Evolutionary conservation across 2,113 vertebrate species (phyloP).

Genomic region (Phainopepla nitens): DNA sequence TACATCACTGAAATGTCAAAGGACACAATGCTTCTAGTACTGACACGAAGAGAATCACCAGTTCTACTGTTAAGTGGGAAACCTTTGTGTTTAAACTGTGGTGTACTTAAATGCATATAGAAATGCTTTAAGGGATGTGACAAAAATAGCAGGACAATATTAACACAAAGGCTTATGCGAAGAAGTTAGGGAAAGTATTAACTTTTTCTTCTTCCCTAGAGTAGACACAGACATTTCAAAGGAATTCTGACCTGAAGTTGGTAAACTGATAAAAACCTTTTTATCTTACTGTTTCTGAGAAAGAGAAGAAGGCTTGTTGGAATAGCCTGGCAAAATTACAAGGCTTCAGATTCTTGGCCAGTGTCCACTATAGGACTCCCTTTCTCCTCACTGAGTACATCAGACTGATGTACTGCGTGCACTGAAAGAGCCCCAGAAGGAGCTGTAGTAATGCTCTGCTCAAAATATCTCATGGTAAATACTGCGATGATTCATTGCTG

Average conservation of each 20-base stretch:
- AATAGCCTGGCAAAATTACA: neutral
- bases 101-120: neutral
- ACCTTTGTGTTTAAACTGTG: neutral
- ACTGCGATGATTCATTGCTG: neutral
- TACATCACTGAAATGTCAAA: neutral
- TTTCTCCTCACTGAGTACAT: neutral
- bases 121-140: neutral
- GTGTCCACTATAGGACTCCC: neutral
- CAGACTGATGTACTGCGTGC: neutral
- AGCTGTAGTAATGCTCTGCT: neutral
- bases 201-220: neutral
- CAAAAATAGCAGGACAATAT: neutral
- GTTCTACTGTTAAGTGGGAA: neutral
- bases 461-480: neutral
- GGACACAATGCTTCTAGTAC: neutral
- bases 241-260: neutral
- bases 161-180: neutral
- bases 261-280: conserved; percentile 10
- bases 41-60: neutral
- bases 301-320: neutral
- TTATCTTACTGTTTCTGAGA: neutral
- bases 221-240: neutral
- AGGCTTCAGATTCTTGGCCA: neutral
- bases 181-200: neutral
- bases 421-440: neutral